Evolutionary conservation across 1,140 invertebrate species (phyloP).

Genomic region (Maniola jurtina): DNA sequence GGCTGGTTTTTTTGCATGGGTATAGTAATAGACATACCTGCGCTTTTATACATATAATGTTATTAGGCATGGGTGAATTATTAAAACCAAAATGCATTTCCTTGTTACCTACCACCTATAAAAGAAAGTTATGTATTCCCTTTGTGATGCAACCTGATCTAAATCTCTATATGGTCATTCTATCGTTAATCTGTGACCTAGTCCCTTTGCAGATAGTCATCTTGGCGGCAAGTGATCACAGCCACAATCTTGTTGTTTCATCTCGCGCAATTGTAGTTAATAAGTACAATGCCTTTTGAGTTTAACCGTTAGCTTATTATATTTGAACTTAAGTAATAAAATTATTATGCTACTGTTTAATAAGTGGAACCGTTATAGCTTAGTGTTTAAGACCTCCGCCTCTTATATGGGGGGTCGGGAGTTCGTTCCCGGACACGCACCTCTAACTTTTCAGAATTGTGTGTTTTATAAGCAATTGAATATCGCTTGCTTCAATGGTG

Average conservation of each 20-base stretch:
- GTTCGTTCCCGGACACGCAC: no score
- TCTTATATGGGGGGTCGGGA: no score
- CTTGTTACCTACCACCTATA: background rate
- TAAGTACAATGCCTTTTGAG: conserved; percentile 3
- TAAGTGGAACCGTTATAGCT: no score
- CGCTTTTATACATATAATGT: no score
- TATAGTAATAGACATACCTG: no score
- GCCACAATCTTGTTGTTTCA: background rate
- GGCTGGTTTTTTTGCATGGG: no score
- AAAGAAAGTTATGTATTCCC: background rate
- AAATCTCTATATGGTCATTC: background rate
- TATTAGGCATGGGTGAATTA: no score
- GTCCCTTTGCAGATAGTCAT: background rate
- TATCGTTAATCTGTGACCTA: conserved; percentile 8
- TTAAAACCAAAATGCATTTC: background rate
- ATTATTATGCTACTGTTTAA: no score
- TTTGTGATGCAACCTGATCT: background rate
- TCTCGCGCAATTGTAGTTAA: conserved; percentile 1
- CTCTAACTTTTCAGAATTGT: no score
- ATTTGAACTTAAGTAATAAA: background rate
- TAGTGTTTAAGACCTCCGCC: no score
- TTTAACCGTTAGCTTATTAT: background rate
- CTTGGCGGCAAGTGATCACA: conserved; percentile 3
- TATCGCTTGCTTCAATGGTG: no score
- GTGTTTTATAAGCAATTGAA: no score